Base-by-base conservation (phyloP, 2,113 vertebrate genomes). In the Vicugna pacos region DNA sequence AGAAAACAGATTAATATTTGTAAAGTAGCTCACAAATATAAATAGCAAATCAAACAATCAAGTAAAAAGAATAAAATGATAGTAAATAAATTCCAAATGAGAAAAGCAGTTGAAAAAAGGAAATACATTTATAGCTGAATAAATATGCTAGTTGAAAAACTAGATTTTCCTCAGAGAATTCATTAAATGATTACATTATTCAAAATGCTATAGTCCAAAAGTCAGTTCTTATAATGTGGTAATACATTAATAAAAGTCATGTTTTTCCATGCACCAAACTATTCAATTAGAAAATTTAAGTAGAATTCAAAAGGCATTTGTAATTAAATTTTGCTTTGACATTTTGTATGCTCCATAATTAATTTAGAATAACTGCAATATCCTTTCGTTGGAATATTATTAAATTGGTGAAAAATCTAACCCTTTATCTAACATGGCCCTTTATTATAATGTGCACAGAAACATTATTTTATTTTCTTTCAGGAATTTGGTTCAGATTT, bases 141-240 rank as follows among this genome's bases (percentile, higher is more conserved):
- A 93, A 75, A 60, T 69, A 30, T 65, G 14, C 26, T 87, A 82
- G 32, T 32, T 80, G 35, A 77, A 91, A 95, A 95, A n/a, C 10
- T 46, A 10, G n/a, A 67, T 86, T 91, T 95, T 77, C 42, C n/a
- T 77, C n/a, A 79, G 62, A 93, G 58, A 93, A 96, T 77, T 90
- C 15, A 83, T 48, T 82, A 83, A 83, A 75, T 90, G 46, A 95
- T 80, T 64, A 30, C 16, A 89, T 81, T 91, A 93, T 73, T 91
- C 14, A 72, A 67, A 89, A 73, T 69, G 14, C 69, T 95, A 69
- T 24, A 75, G 26, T 69, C 26, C 17, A 32, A 95, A 96, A 95
- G 13, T 86, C 20, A 79, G 28, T 52, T 86, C 54, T 89, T 58
- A 86, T 19, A 80, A 85, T 50, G 16, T 42, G 7, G 24, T 72